phyloP scores from a whole-genome alignment of 2,888 invertebrate genomes.

The Syritta pipiens region DNA sequence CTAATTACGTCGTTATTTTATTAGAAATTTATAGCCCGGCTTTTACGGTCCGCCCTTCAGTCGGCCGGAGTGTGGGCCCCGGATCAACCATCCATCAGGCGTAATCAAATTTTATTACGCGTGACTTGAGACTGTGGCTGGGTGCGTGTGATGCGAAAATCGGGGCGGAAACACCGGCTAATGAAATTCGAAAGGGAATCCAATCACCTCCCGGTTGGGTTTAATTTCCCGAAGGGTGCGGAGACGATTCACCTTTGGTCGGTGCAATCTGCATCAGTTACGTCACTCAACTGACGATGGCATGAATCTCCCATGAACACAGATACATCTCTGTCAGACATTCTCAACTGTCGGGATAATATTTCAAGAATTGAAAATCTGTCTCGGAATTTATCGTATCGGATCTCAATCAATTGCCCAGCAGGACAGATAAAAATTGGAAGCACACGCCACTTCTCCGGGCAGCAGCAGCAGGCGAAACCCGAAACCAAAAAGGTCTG shows the following conservation, averaged over 20 bases:
- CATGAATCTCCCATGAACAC: conserved; percentile 11
- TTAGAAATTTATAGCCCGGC: conserved; percentile 14
- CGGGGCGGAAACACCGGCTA: no score
- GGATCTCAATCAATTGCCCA: conserved; percentile 17
- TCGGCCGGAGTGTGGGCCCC: background rate
- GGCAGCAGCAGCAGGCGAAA: background rate
- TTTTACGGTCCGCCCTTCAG: background rate
- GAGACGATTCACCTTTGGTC: no score
- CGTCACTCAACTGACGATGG: background rate
- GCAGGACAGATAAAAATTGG: conserved; percentile 22
- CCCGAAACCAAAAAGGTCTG: background rate
- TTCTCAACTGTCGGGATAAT: conserved; percentile 22
- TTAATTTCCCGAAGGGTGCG: no score
- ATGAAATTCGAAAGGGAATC: no score
- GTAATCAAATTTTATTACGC: conserved; percentile 34
- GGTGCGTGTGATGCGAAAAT: no score
- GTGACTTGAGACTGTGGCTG: background rate
- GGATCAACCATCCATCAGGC: conserved; percentile 23
- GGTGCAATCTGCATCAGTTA: conserved; percentile 7
- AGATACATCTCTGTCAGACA: conserved; percentile 30
- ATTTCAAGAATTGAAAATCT: conserved; percentile 41
- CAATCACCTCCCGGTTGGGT: no score
- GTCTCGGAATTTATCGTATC: background rate
- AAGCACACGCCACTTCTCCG: background rate
- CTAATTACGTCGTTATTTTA: conserved; percentile 32